Conservation (phyloP, 2,797 vertebrate genomes). For the Pseudocheirus occidentalis region DNA sequence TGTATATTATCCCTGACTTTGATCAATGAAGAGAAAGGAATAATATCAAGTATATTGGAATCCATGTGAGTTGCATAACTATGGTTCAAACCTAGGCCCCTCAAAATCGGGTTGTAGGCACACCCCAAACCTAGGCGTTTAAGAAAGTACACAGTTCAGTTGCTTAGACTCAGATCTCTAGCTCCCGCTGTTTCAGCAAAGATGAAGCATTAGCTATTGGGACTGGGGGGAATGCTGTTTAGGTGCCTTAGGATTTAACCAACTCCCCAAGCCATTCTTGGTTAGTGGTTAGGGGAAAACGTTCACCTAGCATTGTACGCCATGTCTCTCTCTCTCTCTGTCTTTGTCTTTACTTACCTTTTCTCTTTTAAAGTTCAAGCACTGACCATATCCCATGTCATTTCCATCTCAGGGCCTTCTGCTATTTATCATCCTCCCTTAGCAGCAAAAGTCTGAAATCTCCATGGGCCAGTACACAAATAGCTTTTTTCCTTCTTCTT, state of each 20-base stretch:
- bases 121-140: neutral
- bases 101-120: neutral
- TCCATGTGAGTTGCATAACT: neutral
- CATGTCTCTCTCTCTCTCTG: neutral
- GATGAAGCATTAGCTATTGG: neutral
- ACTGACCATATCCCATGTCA: neutral
- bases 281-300: neutral
- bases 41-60: neutral
- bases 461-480: neutral
- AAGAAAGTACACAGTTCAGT: neutral
- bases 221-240: neutral
- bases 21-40: neutral
- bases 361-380: neutral
- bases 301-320: neutral
- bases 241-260: neutral
- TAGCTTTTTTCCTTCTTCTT: neutral
- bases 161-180: neutral
- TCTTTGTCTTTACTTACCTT: too few relatives aligned
- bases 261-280: neutral
- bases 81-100: neutral
- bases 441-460: neutral
- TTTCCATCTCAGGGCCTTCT: neutral
- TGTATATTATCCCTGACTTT: neutral
- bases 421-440: neutral
- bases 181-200: neutral